Evolutionary conservation across 2,113 vertebrate species (phyloP).

Genomic region (Ovis aries): ARS-UI_Ramb_v3.0 NC_056068.1:8634001-8634500

Average conservation of each 20-base stretch:
- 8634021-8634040: not conserved
- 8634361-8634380: not conserved
- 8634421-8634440: not conserved
- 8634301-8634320: not conserved
- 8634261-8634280: not conserved
- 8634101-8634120: not conserved
- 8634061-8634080: accelerated
- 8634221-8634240: not conserved
- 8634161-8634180: not conserved
- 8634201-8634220: not conserved
- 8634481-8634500: not conserved
- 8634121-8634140: not conserved
- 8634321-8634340: not conserved
- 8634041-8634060: not conserved
- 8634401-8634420: not conserved
- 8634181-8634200: not conserved
- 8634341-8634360: accelerated
- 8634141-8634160: not conserved
- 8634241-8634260: not conserved
- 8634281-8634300: not conserved
- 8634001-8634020: not conserved
- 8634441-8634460: not conserved
- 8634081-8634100: not conserved
- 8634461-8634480: not conserved
- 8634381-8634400: not conserved